Evolutionary conservation across 1,140 invertebrate genomes (phyloP).

Genomic region (Papilio aristodemus): DNA sequence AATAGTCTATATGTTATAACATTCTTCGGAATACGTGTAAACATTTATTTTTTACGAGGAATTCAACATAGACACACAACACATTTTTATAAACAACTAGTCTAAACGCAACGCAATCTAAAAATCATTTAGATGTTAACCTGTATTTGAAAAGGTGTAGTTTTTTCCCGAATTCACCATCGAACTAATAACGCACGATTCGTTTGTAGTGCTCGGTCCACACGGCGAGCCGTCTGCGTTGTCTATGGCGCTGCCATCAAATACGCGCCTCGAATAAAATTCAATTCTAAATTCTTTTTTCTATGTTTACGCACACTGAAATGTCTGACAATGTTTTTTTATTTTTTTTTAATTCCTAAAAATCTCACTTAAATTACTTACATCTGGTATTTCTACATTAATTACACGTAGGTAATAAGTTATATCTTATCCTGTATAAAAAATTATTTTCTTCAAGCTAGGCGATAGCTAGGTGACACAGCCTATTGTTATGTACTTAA

Average conservation of each 20-base stretch:
- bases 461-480: no score
- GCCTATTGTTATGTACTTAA: no score
- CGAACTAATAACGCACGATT: slow-evolving; percentile 3
- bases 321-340: not conserved
- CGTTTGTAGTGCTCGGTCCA: slow-evolving; percentile 13
- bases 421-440: no score
- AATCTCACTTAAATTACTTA: no score
- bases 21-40: no score
- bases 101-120: not conserved
- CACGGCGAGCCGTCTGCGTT: slow-evolving; percentile 1
- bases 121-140: not conserved
- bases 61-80: no score
- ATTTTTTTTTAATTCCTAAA: not conserved
- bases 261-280: not conserved
- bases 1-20: no score
- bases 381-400: no score
- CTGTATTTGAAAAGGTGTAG: slow-evolving; percentile 1
- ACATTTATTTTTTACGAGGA: no score
- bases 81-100: no score
- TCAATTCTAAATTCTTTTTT: not conserved
- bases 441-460: no score
- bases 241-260: not conserved
- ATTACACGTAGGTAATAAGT: no score
- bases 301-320: not conserved
- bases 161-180: slow-evolving; percentile 5